A percentile compares a stretch with the other conserved stretches of the same genome.
Evolutionary conservation across 1,140 invertebrate species (phyloP).

Genomic region (Drosophila parvula): DNA sequence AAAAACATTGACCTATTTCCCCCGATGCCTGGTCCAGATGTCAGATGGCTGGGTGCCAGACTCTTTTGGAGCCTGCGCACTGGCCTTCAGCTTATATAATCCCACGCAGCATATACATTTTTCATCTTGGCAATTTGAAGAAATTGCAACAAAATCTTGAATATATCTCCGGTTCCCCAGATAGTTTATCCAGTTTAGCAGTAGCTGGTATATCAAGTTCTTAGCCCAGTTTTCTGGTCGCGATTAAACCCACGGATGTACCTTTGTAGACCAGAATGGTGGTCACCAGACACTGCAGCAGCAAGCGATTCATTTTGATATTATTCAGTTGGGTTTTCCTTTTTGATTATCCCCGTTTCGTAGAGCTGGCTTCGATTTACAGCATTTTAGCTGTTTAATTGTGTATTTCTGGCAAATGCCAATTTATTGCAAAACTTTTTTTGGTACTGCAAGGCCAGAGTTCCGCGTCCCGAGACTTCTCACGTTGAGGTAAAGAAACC

Average conservation of each 20-base stretch:
- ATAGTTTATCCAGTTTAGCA: neutral
- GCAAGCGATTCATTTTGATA: slow-evolving; percentile 72
- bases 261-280: slow-evolving; percentile 77
- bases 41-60: slow-evolving; percentile 28
- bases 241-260: slow-evolving; percentile 1
- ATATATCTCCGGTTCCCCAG: no score
- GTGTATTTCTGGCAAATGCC: slow-evolving; percentile 10
- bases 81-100: slow-evolving; percentile 70
- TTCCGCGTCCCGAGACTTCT: slow-evolving; percentile 47
- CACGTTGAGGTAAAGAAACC: slow-evolving; percentile 71
- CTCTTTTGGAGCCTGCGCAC: slow-evolving; percentile 65
- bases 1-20: slow-evolving; percentile 81
- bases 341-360: slow-evolving; percentile 5
- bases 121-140: slow-evolving; percentile 47
- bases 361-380: slow-evolving; percentile 11
- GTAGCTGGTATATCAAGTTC: neutral
- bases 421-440: slow-evolving; percentile 31
- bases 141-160: slow-evolving; percentile 9
- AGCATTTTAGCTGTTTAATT: slow-evolving; percentile 45
- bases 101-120: slow-evolving; percentile 74
- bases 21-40: slow-evolving; percentile 47
- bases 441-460: slow-evolving; percentile 3
- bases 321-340: slow-evolving; percentile 6
- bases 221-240: neutral
- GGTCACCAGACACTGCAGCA: slow-evolving; percentile 71